Evolutionary conservation across 2,113 vertebrate genomes (phyloP).

Genomic region (Orycteropus afer): DNA sequence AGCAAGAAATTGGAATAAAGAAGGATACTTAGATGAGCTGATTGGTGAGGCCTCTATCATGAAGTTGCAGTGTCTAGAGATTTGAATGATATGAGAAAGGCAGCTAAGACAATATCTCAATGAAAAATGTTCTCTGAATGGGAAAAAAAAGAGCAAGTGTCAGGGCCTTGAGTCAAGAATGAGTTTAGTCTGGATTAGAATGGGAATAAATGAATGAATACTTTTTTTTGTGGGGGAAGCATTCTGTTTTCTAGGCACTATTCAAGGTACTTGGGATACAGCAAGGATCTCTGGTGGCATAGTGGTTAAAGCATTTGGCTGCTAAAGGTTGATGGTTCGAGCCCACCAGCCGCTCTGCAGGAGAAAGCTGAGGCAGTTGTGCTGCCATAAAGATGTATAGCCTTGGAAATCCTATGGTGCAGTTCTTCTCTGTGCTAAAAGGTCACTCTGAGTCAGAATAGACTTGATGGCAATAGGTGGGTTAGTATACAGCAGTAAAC

Average conservation of each 20-base stretch:
- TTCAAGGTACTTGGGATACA: background rate
- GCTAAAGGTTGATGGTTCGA: no score
- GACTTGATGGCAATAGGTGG: no score
- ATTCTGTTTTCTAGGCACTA: background rate
- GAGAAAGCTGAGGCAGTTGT: no score
- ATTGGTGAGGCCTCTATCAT: rapidly evolving
- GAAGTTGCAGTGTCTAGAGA: background rate
- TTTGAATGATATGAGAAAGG: background rate
- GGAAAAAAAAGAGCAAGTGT: background rate
- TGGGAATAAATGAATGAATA: background rate
- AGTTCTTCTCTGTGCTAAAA: no score
- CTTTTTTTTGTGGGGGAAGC: background rate
- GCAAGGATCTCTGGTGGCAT: no score
- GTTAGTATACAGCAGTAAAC: background rate
- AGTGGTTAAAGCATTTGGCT: no score
- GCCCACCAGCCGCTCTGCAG: no score
- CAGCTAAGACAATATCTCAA: background rate
- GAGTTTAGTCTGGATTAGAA: background rate
- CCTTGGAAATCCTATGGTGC: no score
- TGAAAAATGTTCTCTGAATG: background rate
- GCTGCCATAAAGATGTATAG: no score
- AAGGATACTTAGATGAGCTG: background rate
- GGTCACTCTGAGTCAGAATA: no score
- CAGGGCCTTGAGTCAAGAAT: background rate
- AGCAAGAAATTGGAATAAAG: background rate